Conservation (phyloP, 2,888 invertebrate species). For the Allophyes oxyacanthae region DNA sequence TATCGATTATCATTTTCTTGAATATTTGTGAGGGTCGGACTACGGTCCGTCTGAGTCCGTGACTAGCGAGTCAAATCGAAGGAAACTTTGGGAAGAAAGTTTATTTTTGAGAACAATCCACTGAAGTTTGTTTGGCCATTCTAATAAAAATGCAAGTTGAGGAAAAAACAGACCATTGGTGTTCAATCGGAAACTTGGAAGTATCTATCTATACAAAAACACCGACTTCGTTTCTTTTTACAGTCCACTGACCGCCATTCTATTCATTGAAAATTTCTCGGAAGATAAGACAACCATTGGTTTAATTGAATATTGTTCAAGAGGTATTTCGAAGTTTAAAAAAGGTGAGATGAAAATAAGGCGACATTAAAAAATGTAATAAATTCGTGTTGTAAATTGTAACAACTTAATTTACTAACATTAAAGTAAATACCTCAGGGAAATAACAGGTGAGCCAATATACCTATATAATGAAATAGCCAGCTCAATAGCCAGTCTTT, state of each 20-base stretch:
- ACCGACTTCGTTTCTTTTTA: constrained; percentile 36
- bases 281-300: constrained; percentile 9
- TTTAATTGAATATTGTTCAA: constrained; percentile 10
- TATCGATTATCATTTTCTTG: constrained; percentile 50
- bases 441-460: constrained; percentile 31
- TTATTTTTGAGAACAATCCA: constrained; percentile 27
- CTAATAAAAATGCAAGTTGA: constrained; percentile 38
- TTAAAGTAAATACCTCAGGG: constrained; percentile 25
- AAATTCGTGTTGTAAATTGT: constrained; percentile 23
- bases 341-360: neutral
- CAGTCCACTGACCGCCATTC: constrained; percentile 31
- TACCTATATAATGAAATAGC: too few relatives aligned
- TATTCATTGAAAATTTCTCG: constrained; percentile 25
- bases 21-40: constrained; percentile 42
- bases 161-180: constrained; percentile 29
- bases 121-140: constrained; percentile 16
- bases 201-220: constrained; percentile 43
- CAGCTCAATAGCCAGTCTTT: too few relatives aligned
- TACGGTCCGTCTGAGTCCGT: constrained; percentile 20
- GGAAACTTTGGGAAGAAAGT: constrained; percentile 23
- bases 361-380: neutral
- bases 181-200: constrained; percentile 23
- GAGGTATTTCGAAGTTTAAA: neutral
- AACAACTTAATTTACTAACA: constrained; percentile 22
- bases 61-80: constrained; percentile 34